Evolutionary conservation across 2,113 vertebrate species (phyloP), one percentile per base, ranked within the genome.

Genomic region (Lycocorax pyrrhopterus): DNA sequence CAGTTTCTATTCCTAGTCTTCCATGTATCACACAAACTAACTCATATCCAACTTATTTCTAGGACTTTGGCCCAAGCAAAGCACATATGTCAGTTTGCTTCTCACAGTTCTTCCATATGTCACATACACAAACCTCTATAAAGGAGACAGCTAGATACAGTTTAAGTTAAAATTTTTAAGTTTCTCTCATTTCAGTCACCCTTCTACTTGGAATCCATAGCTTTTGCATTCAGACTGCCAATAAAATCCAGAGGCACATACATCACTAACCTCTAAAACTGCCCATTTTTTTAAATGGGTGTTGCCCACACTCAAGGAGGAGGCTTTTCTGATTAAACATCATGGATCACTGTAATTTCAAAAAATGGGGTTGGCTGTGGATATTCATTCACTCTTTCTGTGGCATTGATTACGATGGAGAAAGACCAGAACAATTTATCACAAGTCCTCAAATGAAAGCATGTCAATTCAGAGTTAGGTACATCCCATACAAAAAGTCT

Each of bases 1-100:
- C 32, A 51, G 71, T 79, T 96, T 95, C 79, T 94, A 83, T 85
- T 95, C 32, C 49, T 90, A 60, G 44, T 18, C 32, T 92, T 72
- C 62, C 41, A 37, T 7, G 17, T 68, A 91, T 52, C 78, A 85
- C 41, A 79, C 23, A 71, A 82, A 89, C 19, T 41, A 56, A 35
- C 39, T 75, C 27, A 22, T 30, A 87, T 25, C 19, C 2, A 2
- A 23, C 21, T 95, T 75, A 84, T 82, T 93, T 87, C 78, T 75
- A 81, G 58, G 69, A 75, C 27, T 63, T 72, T 76, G 88, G 81
- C 49, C 66, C 49, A 85, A 94, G 33, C 13, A 77, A 87, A 60
- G 51, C 59, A 74, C 1, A 3, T 66, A 77, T 25, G 41, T 58
- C 68, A 68, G 9, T 71, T 75, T 75, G 37, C 44, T 89, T 91